Conservation (phyloP, 2,888 invertebrate species). For the Neoitamus cyanurus region DNA sequence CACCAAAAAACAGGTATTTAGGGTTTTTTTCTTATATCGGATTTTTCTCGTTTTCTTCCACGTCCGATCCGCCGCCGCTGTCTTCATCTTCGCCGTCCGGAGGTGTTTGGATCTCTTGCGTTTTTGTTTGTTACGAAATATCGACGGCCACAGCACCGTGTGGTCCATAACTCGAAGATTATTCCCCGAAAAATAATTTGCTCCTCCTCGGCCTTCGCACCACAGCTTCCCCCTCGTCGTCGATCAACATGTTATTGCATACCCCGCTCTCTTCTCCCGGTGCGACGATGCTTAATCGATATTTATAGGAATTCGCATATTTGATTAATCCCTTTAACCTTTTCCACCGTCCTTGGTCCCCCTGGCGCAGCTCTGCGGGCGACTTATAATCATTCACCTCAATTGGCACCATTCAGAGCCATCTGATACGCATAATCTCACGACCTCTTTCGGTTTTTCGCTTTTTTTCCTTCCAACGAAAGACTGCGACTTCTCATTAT, state of each 20-base stretch:
- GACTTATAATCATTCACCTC: slow-evolving; percentile 26
- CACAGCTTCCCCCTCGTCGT: not conserved
- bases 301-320: slow-evolving; percentile 35
- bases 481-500: not conserved
- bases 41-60: not conserved
- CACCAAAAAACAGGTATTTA: slow-evolving; percentile 23
- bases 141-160: not conserved
- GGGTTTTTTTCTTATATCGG: not conserved
- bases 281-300: slow-evolving; percentile 22
- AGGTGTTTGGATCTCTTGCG: not conserved
- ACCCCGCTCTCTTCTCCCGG: not conserved
- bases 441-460: not conserved
- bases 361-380: not conserved
- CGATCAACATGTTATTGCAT: not conserved
- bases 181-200: slow-evolving; percentile 30
- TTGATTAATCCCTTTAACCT: slow-evolving; percentile 44
- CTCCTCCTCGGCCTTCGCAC: not conserved
- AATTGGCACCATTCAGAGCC: not conserved
- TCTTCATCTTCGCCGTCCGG: not conserved
- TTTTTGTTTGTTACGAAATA: slow-evolving; percentile 1
- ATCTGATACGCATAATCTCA: slow-evolving; percentile 7
- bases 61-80: not conserved
- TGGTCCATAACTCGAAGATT: not conserved
- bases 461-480: not conserved
- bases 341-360: slow-evolving; percentile 2